Evolutionary conservation across 2,888 invertebrate genomes (phyloP), one percentile per base, ranked within the genome.

Genomic region (Trichopoda pennipes): DNA sequence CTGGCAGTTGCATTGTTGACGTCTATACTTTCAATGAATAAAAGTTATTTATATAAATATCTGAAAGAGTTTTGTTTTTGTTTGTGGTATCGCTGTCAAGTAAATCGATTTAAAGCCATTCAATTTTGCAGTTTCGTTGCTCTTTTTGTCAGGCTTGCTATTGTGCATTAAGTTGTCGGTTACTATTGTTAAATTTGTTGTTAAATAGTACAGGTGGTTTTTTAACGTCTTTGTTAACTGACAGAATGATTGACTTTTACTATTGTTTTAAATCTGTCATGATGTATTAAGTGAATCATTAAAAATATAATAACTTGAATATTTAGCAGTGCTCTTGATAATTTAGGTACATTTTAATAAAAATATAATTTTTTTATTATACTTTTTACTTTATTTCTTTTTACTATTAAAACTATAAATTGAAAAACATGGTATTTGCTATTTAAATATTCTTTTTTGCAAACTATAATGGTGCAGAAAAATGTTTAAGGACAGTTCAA

Each of bases 191-290:
- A 32, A 16, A 47, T 51, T 35, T 49, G n/a, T 3, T 49, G 6
- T 19, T 16, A 49, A 7, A 28, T 28, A 28, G 32, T 32, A 47
- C 64, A 51, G 51, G 51, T 64, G 47, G 51, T 64, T 49, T 19
- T n/a, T 32, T 64, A 49, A 49, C 49, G 49, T 64, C 63, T 47
- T 35, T 32, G 17, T 64, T 64, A 64, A 64, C 35, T 64, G 64
- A 8, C 49, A 35, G 51, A 35, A 49, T 64, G 19, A 35, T 35
- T 35, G 8, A 49, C 16, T 17, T 14, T 28, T 28, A 4, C 4
- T 28, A 4, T 28, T 28, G 4, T 28, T 28, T 28, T 6, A 28
- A 28, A 28, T 28, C 4, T 1, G 8, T 28, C 6, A 28, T 7
- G 4, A 28, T 28, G 8, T 28, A 28, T 28, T 28, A 28, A 28